Percentiles rank a stretch among this genome's conserved stretches.
These are phyloP conservation scores for Coracias cyanogaster DNA, from an alignment of 2,797 vertebrate genomes.

Conservation along the genomic window DNA sequence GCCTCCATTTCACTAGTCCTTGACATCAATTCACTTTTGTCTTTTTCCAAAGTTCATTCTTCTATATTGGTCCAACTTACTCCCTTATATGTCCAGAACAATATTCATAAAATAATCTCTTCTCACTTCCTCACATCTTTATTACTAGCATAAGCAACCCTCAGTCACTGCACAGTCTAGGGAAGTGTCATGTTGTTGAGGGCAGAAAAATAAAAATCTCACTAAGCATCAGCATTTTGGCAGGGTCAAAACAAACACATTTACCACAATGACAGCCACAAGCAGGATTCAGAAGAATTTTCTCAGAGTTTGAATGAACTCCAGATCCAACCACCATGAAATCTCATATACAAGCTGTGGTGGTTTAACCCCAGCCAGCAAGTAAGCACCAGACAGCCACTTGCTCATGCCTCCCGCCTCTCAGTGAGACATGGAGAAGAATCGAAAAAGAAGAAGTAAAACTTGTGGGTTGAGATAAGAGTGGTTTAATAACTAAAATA, in stretches of 20 bases:
- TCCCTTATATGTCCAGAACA: neutral
- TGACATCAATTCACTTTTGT: neutral
- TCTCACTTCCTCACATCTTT: neutral
- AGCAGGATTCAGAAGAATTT: neutral
- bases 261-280: neutral
- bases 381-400: neutral
- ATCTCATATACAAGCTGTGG: neutral
- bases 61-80: neutral
- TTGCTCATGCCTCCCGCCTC: neutral
- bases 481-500: neutral
- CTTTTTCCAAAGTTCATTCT: neutral
- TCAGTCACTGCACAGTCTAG: neutral
- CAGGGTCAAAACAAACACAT: neutral
- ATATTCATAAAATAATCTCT: neutral
- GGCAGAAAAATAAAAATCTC: neutral
- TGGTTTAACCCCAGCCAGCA: neutral
- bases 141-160: neutral
- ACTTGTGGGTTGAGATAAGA: neutral
- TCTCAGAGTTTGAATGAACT: neutral
- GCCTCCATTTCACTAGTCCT: neutral
- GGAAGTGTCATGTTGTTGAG: neutral
- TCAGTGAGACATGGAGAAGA: neutral
- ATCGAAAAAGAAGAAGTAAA: neutral
- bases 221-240: neutral
- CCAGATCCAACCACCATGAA: neutral